Percentiles rank a stretch among this genome's conserved stretches.
These are phyloP conservation scores for honey bee (Apis mellifera) DNA, from an alignment of 1,140 invertebrate species.

Conservation along the genomic window DNA sequence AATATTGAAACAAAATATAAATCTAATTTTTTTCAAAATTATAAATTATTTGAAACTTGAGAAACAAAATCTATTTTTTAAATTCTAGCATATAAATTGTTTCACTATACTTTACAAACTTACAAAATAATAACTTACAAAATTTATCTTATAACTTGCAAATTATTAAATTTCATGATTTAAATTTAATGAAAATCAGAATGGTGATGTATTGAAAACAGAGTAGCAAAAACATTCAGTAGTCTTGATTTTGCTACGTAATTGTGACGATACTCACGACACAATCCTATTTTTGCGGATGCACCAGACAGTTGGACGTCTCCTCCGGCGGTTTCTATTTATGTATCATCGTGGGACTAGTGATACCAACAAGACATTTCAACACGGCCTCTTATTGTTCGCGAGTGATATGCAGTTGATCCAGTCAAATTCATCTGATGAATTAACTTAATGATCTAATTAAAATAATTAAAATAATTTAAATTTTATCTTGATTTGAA, in stretches of 20 bases:
- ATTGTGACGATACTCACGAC: conserved; percentile 45
- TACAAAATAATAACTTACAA: too few relatives aligned
- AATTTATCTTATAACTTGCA: background rate
- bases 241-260: conserved; percentile 48
- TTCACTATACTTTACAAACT: background rate
- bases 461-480: too few relatives aligned
- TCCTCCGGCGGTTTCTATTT: conserved; percentile 62
- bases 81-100: background rate
- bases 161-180: background rate
- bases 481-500: too few relatives aligned
- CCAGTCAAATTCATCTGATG: background rate
- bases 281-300: conserved; percentile 73
- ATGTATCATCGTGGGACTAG: conserved; percentile 56
- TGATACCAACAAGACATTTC: conserved; percentile 47
- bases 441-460: too few relatives aligned
- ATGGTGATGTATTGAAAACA: background rate
- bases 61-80: too few relatives aligned
- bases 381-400: conserved; percentile 60
- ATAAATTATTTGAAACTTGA: too few relatives aligned
- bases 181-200: background rate
- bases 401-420: background rate
- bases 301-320: conserved; percentile 74
- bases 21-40: too few relatives aligned
- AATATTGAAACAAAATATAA: too few relatives aligned
- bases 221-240: background rate